Evolutionary conservation across 1,140 invertebrate species (phyloP).

Genomic region (Sitobion miscanthi): DNA sequence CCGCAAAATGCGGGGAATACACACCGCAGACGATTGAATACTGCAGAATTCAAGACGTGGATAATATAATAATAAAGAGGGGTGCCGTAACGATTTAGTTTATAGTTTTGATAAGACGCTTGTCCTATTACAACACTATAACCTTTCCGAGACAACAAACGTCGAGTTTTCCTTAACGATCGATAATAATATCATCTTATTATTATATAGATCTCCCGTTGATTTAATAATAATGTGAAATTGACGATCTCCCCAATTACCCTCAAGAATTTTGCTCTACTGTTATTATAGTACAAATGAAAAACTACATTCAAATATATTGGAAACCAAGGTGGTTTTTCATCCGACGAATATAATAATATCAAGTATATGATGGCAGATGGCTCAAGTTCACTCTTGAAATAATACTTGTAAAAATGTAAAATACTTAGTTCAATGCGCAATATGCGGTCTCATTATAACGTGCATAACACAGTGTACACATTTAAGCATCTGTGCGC

Average conservation of each 20-base stretch:
- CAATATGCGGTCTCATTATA: neutral
- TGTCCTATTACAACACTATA: neutral
- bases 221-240: neutral
- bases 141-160: neutral
- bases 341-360: neutral
- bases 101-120: constrained; percentile 43
- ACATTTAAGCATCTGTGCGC: neutral
- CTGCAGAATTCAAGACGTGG: neutral
- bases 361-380: neutral
- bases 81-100: neutral
- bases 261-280: neutral
- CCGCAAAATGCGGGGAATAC: neutral
- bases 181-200: neutral
- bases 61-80: constrained; percentile 11
- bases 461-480: neutral
- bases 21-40: constrained; percentile 21
- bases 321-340: neutral
- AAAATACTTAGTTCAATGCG: neutral
- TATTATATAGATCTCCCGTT: neutral
- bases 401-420: neutral
- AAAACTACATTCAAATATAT: neutral
- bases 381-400: neutral
- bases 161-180: neutral
- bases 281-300: neutral
- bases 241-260: neutral